phyloP scores from a whole-genome alignment of 2,797 vertebrate genomes.

The Pseudochirops corinnae region DNA sequence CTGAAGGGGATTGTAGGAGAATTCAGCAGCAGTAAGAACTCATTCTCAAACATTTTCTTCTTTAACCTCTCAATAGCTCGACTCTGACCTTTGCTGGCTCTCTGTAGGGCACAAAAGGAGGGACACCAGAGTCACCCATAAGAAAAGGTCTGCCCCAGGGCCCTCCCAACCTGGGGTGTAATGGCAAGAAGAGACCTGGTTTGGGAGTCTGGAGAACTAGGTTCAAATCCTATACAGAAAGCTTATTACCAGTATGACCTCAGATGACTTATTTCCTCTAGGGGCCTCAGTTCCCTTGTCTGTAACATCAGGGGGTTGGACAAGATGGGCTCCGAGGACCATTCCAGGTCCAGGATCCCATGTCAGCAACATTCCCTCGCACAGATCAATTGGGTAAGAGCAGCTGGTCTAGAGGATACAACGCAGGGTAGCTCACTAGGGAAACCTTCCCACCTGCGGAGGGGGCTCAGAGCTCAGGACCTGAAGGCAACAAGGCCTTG shows the following conservation, averaged over 20 bases:
- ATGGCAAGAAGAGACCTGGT: not conserved
- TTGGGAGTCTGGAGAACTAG: not conserved
- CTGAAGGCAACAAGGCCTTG: not conserved
- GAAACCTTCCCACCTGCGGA: no score
- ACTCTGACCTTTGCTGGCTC: conserved; percentile 95
- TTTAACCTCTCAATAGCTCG: conserved; percentile 94
- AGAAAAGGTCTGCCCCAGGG: not conserved
- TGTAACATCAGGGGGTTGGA: not conserved
- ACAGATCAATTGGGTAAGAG: not conserved
- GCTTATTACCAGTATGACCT: not conserved
- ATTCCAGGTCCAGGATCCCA: not conserved
- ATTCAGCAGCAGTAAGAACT: conserved; percentile 95
- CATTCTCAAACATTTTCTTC: conserved; percentile 99
- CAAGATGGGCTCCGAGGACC: not conserved
- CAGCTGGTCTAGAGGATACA: not conserved
- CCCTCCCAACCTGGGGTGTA: no score
- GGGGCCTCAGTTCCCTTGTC: not conserved
- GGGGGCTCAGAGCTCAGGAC: not conserved
- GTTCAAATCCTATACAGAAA: not conserved
- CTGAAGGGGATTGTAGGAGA: conserved; percentile 97
- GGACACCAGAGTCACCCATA: not conserved
- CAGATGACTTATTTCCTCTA: not conserved
- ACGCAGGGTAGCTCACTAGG: not conserved
- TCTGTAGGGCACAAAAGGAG: conserved; percentile 84
- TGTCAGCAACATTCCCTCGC: not conserved